Evolutionary conservation across 2,113 vertebrate species (phyloP).

Genomic region (Xerus inauris): DNA sequence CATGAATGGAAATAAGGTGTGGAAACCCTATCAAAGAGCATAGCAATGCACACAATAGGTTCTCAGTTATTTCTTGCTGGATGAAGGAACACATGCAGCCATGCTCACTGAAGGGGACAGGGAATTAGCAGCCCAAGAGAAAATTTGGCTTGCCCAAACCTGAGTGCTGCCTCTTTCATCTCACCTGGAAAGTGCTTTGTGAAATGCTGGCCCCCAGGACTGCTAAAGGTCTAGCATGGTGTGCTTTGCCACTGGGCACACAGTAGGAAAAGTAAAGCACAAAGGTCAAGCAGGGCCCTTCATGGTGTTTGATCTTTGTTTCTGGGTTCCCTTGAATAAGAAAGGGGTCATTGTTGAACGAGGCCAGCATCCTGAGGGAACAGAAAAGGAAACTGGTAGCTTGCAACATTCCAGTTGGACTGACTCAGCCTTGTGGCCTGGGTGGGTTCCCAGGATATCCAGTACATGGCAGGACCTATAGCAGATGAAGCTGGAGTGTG

Average conservation of each 20-base stretch:
- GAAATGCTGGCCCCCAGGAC: not conserved
- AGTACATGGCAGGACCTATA: not conserved
- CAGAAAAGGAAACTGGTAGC: conserved; percentile 33
- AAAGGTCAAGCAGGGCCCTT: not conserved
- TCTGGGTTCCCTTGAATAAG: not conserved
- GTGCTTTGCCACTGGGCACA: accelerated
- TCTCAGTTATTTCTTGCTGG: not conserved
- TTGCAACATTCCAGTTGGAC: not conserved
- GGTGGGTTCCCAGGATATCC: not conserved
- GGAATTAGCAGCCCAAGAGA: too few species aligned
- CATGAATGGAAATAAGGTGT: not conserved
- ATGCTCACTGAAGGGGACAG: accelerated
- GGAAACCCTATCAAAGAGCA: too few species aligned
- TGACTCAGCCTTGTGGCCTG: not conserved
- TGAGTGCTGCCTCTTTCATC: not conserved
- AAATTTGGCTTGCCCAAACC: not conserved
- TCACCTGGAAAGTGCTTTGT: not conserved
- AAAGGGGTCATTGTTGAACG: not conserved
- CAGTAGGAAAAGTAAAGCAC: not conserved
- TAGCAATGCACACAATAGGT: accelerated
- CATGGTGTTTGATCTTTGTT: not conserved
- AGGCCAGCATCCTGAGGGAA: conserved; percentile 20
- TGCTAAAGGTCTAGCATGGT: not conserved
- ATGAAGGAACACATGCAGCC: accelerated
- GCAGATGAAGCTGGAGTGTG: not conserved